Percentiles rank a stretch among this genome's conserved stretches.
Conservation (phyloP, 2,888 invertebrate genomes). For the Reticulitermes lucifugus region DNA sequence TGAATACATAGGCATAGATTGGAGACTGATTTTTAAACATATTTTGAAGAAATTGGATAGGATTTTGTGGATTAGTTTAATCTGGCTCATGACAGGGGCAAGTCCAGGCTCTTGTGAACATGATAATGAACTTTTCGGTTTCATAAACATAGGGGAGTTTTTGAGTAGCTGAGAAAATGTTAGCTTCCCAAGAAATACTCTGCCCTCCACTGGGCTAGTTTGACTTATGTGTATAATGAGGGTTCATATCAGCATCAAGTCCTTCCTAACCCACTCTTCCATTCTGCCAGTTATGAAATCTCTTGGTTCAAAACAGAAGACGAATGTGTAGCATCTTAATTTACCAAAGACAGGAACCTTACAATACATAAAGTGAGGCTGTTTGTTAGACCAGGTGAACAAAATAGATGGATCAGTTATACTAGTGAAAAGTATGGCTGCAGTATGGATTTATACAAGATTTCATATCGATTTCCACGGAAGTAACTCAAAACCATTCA, state of each 20-base stretch:
- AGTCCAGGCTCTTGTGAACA: no score
- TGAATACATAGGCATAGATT: no score
- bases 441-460: slow-evolving; percentile 45
- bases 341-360: slow-evolving; percentile 1
- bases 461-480: slow-evolving; percentile 50
- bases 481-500: slow-evolving; percentile 36
- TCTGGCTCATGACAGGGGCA: no score
- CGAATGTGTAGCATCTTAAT: neutral
- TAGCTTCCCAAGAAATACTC: no score
- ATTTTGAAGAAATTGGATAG: no score
- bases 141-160: no score
- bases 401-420: neutral
- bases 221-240: neutral
- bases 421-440: slow-evolving; percentile 19
- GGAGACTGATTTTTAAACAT: no score
- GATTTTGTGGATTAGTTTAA: no score
- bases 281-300: slow-evolving; percentile 43
- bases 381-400: slow-evolving; percentile 41
- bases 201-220: neutral
- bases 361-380: slow-evolving; percentile 32
- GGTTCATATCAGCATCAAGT: neutral
- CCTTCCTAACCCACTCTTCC: slow-evolving; percentile 11
- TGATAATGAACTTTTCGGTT: no score
- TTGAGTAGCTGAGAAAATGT: no score
- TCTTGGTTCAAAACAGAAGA: slow-evolving; percentile 19